phyloP scores from a whole-genome alignment of 2,797 vertebrate species.

The Acropternis orthonyx region DNA sequence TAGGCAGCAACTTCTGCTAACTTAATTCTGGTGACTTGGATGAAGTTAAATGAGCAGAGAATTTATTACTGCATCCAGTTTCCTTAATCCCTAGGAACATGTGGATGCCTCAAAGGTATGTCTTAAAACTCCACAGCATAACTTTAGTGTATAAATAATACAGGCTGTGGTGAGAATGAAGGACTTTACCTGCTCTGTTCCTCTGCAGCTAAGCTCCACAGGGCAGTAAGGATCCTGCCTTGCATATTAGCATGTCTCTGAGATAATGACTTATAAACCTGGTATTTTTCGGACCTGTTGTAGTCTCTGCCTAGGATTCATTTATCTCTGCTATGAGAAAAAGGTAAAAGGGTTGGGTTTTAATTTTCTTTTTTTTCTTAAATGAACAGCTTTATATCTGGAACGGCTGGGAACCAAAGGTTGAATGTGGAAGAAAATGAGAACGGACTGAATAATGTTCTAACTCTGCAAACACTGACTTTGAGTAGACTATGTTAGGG shows the following conservation, averaged over 20 bases:
- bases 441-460: not conserved
- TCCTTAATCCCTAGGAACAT: constrained; percentile 10
- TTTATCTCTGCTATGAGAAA: not conserved
- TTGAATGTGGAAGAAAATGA: not conserved
- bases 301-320: not conserved
- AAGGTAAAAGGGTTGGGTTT: not conserved
- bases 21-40: not conserved
- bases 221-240: not conserved
- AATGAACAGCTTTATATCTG: not conserved
- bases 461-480: not conserved
- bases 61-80: not conserved
- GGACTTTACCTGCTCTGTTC: not conserved
- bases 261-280: not conserved
- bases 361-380: not conserved
- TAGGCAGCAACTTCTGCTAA: not conserved
- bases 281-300: not conserved
- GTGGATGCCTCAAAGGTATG: not conserved
- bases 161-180: not conserved
- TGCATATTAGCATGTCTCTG: not conserved
- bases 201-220: not conserved
- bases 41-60: not conserved
- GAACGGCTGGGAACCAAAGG: not conserved
- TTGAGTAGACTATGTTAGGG: not conserved
- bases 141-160: not conserved
- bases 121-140: not conserved